phyloP scores from a whole-genome alignment of 64 coral and sea anemone species.

The Montipora foliosa region DNA sequence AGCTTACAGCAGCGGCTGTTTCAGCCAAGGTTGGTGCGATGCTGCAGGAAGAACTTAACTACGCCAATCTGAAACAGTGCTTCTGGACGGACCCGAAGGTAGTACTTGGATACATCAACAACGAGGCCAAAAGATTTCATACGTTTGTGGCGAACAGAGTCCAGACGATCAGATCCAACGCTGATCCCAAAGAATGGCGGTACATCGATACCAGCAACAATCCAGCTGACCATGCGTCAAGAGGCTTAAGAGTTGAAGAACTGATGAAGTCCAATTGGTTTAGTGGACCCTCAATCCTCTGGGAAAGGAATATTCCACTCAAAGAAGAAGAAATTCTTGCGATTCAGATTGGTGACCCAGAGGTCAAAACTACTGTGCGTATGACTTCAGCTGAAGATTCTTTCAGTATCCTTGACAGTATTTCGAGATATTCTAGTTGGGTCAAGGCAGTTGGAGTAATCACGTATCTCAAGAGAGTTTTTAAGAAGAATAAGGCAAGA shows the following conservation, averaged over 20 bases:
- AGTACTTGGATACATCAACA: slow-evolving; percentile 14
- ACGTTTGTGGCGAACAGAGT: slow-evolving; percentile 49
- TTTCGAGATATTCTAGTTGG: not conserved
- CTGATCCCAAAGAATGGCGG: slow-evolving; percentile 41
- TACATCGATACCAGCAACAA: slow-evolving; percentile 17
- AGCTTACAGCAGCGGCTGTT: not conserved
- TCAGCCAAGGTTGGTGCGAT: not conserved
- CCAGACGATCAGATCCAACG: slow-evolving; percentile 8
- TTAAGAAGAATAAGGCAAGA: not conserved
- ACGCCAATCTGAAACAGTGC: not conserved
- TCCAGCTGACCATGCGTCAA: slow-evolving; percentile 22
- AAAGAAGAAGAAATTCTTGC: not conserved
- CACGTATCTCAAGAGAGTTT: not conserved
- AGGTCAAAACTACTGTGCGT: slow-evolving; percentile 15
- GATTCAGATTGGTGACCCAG: not conserved
- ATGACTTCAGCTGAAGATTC: not conserved
- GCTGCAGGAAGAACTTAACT: not conserved
- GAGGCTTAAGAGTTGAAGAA: slow-evolving; percentile 19
- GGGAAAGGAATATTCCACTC: not conserved
- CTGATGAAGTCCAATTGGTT: slow-evolving; percentile 46
- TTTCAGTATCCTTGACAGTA: not conserved
- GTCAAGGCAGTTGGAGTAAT: not conserved
- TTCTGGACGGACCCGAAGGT: slow-evolving; percentile 13
- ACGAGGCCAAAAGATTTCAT: slow-evolving; percentile 8
- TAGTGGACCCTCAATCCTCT: not conserved